Evolutionary conservation across 2,888 invertebrate genomes (phyloP).

Genomic region (Aspidapion aeneum): DNA sequence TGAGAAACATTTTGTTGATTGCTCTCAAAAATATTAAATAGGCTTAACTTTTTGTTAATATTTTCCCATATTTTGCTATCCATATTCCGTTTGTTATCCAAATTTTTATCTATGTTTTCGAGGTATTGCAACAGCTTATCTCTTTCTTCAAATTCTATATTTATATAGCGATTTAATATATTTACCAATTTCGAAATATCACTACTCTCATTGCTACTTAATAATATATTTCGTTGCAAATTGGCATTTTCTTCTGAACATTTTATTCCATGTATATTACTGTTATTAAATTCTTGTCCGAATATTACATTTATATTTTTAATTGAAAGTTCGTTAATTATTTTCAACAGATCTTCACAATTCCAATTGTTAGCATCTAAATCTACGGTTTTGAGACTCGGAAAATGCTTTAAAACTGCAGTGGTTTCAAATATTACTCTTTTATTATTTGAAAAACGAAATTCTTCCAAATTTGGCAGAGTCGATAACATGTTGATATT

Average conservation of each 20-base stretch:
- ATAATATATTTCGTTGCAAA: slow-evolving; percentile 29
- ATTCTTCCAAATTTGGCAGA: not conserved
- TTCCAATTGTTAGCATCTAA: not conserved
- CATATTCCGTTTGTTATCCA: not conserved
- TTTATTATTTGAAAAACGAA: not conserved
- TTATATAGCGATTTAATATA: not conserved
- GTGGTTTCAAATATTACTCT: not conserved
- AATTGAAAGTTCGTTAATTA: not conserved
- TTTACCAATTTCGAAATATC: not conserved
- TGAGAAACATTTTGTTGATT: not conserved
- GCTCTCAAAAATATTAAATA: not conserved
- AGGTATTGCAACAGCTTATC: not conserved
- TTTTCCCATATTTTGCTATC: not conserved
- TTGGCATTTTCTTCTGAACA: not conserved
- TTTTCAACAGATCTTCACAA: not conserved
- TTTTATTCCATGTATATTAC: not conserved
- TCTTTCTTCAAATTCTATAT: not conserved
- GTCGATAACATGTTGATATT: not conserved
- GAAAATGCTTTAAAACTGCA: not conserved
- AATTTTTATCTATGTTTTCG: not conserved
- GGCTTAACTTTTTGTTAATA: not conserved
- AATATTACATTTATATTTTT: not conserved
- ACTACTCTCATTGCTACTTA: not conserved
- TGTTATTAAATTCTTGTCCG: not conserved
- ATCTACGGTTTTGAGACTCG: not conserved